Evolutionary conservation across 2,888 invertebrate genomes (phyloP).

Genomic region (Tryphoninae sp.): DNA sequence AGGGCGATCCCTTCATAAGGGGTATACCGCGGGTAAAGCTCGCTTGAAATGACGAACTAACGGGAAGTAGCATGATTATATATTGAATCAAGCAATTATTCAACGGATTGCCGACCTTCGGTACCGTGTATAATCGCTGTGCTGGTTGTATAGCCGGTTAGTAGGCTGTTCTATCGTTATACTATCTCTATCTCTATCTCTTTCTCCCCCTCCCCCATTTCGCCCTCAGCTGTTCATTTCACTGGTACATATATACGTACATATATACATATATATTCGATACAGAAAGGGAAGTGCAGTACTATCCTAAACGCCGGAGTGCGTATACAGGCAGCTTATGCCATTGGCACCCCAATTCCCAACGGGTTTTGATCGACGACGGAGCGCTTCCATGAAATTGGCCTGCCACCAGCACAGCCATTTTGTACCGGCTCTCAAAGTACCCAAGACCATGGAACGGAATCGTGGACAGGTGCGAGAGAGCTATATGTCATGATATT

Average conservation of each 20-base stretch:
- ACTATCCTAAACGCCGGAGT: slow-evolving; percentile 39
- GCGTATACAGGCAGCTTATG: slow-evolving; percentile 57
- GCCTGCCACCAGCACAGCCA: slow-evolving; percentile 66
- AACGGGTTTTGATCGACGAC: slow-evolving; percentile 73
- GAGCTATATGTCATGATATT: slow-evolving; percentile 31
- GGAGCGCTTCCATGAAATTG: slow-evolving; percentile 71
- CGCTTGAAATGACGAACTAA: slow-evolving; percentile 17
- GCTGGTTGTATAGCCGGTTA: slow-evolving; percentile 54
- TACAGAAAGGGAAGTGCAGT: slow-evolving; percentile 29
- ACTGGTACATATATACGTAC: background rate
- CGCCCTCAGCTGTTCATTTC: slow-evolving; percentile 10
- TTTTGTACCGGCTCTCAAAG: slow-evolving; percentile 49
- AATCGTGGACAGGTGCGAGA: slow-evolving; percentile 43
- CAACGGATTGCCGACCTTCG: slow-evolving; percentile 69
- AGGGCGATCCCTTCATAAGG: slow-evolving; percentile 41
- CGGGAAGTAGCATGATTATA: slow-evolving; percentile 75
- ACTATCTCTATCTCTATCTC: slow-evolving; percentile 25
- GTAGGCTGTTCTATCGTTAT: slow-evolving; percentile 34
- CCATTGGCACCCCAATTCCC: slow-evolving; percentile 66
- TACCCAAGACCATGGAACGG: slow-evolving; percentile 34
- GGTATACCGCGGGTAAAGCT: slow-evolving; percentile 42
- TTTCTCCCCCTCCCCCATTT: slow-evolving; percentile 5
- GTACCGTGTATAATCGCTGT: slow-evolving; percentile 65
- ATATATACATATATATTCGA: slow-evolving; percentile 16
- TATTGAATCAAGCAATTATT: slow-evolving; percentile 77